Conservation (phyloP, 30 jellyfish, hydroid and myxozoan genomes). For the Cassiopea andromeda region DNA sequence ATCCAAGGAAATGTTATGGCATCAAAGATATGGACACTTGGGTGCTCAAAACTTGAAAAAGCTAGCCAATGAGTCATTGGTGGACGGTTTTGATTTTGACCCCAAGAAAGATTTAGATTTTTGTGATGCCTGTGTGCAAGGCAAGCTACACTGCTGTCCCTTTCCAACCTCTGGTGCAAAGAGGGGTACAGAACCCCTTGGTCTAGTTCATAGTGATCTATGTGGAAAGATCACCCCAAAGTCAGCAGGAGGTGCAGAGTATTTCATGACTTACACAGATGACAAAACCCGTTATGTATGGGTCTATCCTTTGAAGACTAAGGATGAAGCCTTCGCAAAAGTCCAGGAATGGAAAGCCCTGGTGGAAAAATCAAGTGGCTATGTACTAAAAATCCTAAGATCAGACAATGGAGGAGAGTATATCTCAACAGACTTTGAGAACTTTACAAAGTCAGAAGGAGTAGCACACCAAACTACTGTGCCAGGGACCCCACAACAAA, state of each 20-base stretch:
- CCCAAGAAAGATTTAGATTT: neutral
- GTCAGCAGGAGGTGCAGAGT: constrained; percentile 61
- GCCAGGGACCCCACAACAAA: constrained; percentile 53
- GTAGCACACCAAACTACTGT: constrained; percentile 1
- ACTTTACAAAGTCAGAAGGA: constrained; percentile 11
- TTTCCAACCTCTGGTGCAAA: constrained; percentile 66
- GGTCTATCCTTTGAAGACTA: constrained; percentile 34
- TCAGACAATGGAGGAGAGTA: too few relatives aligned
- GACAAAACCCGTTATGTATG: constrained; percentile 24
- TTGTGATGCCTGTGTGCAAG: constrained; percentile 56
- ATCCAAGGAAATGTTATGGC: constrained; percentile 62
- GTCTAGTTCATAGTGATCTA: constrained; percentile 63
- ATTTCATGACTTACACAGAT: constrained; percentile 48
- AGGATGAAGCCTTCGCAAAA: constrained; percentile 48
- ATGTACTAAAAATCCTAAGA: constrained; percentile 18
- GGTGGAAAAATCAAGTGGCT: constrained; percentile 54
- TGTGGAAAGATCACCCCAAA: constrained; percentile 65
- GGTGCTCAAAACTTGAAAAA: constrained; percentile 10
- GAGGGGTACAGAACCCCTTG: constrained; percentile 34
- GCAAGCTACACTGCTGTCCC: constrained; percentile 40
- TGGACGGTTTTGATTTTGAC: constrained; percentile 57
- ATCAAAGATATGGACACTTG: constrained; percentile 65
- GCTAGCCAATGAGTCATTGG: constrained; percentile 14
- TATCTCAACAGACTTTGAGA: constrained; percentile 46
- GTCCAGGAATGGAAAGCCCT: constrained; percentile 37